Base-by-base conservation (phyloP, 2,113 vertebrate genomes). In the Perca schrenkii region DNA sequence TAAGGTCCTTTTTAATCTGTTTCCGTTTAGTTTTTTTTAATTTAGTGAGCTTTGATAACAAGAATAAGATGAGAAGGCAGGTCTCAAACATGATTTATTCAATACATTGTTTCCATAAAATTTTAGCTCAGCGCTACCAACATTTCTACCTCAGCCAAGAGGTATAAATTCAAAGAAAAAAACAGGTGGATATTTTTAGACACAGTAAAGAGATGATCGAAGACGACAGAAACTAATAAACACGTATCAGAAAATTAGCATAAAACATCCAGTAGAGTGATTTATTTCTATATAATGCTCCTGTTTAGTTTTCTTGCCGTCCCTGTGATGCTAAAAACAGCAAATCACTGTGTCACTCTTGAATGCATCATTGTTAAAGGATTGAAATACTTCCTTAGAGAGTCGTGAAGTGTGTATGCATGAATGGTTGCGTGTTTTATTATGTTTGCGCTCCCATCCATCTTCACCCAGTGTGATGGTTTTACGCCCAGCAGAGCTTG, bases 401-500 rank as follows among this genome's bases (percentile, higher is more conserved):
- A 50, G 57, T 50, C 60, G 56, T 62, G 40, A 34, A 46, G 63
- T 7, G n/a, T 52, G 52, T 21, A 2, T 46, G 10, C 40, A 58
- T 67, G 31, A 67, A 70, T 47, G 52, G 21, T 3, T 68, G 28
- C n/a, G 2, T 34, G 5, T 17, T 46, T 22, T 28, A 40, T 36
- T 28, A 34, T 46, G 17, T 54, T 17, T 65, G 7, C 21, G 57
- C 50, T 79, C 31, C 34, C 64, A 53, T 80, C 84, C 62, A 67
- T 83, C 76, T 63, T 52, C 46, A 25, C 46, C 19, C 62, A 65
- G 34, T 63, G 19, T 80, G 46, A 21, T 52, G 54, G 47, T 54
- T 68, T 21, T 36, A 64, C 56, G 4, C 22, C 67, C 67, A 31
- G 15, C 46, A 68, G 62, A 74, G 76, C 82, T 76, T 7, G 25